Evolutionary conservation across 1,140 invertebrate species (phyloP), one percentile per base, ranked within the genome.

Genomic region (Drosophila persimilis): DNA sequence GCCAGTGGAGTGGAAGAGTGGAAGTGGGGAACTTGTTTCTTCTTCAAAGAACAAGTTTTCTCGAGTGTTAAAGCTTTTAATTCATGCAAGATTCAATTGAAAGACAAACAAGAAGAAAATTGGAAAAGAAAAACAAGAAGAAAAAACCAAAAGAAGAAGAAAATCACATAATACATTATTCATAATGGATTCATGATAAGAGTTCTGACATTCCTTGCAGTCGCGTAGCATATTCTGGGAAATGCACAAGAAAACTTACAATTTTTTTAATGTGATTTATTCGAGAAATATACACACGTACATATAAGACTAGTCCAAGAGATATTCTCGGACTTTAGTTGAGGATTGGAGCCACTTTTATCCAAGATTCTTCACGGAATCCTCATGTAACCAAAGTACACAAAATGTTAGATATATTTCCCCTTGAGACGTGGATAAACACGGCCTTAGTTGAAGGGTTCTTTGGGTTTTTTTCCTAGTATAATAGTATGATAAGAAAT

Each of bases 11-110:
- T 9, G 35, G 35, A 1, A 39, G 31, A 31, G 31, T 9, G 35
- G 6, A 44, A 4, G 26, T 20, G 53, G 8, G 17, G 65, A 81
- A 81, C 77, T 61, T 57, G 78, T 77, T 80, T 73, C 9, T 31
- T 55, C 11, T 13, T 39, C 35, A 39, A 39, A 58, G 53, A 77
- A 70, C 64, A 54, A 60, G 72, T 74, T 58, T 3, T 15, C 4
- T 39, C 35, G 6, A 39, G 64, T 50, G 39, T 43, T 48, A 61
- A 47, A 24, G 45, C 51, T 62, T 59, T 80, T 73, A 77, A 72
- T 67, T 62, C 81, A 60, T 63, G 50, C 73, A 79, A 39, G 13
- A 39, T 69, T 70, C 56, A 77, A 62, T 58, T 39, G 35, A 43
- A 67, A 51, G 41, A 8, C 50, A 39, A 39, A 39, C 35, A 47